A percentile compares a stretch with the other conserved stretches of the same genome.
phyloP scores from a whole-genome alignment of 2,888 invertebrate genomes.

The Blastobasis lacticolella region DNA sequence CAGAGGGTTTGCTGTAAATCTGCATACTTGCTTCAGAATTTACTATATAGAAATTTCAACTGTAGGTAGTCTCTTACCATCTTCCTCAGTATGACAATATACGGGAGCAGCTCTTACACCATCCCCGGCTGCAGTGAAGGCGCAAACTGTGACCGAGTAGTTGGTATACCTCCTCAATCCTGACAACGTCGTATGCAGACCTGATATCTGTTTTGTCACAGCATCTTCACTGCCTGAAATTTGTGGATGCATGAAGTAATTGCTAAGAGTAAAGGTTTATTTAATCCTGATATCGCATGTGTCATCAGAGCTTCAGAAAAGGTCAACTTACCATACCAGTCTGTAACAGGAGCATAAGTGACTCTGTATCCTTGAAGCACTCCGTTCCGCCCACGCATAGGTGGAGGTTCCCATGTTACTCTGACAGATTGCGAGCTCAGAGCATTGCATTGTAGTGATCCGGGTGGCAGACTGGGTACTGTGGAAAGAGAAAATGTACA shows the following conservation, averaged over 20 bases:
- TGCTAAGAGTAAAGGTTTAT: background rate
- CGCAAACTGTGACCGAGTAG: slow-evolving; percentile 92
- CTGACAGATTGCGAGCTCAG: slow-evolving; percentile 88
- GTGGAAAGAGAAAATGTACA: slow-evolving; percentile 16
- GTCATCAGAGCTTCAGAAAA: background rate
- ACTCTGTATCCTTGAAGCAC: slow-evolving; percentile 90
- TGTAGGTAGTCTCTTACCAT: slow-evolving; percentile 74
- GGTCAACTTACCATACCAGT: slow-evolving; percentile 81
- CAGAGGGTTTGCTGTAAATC: background rate
- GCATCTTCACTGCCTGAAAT: slow-evolving; percentile 81
- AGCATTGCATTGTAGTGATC: slow-evolving; percentile 86
- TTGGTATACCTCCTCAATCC: slow-evolving; percentile 90
- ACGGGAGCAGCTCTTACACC: slow-evolving; percentile 89
- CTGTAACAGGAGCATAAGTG: slow-evolving; percentile 84
- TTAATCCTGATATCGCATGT: background rate
- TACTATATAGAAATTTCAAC: no score
- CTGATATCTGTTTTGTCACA: slow-evolving; percentile 83
- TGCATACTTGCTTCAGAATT: no score
- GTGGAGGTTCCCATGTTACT: slow-evolving; percentile 90
- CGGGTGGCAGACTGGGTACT: slow-evolving; percentile 91
- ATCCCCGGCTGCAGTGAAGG: slow-evolving; percentile 92
- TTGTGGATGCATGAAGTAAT: background rate
- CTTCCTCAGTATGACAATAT: slow-evolving; percentile 91
- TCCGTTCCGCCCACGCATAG: slow-evolving; percentile 87
- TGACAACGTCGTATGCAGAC: slow-evolving; percentile 80